Evolutionary conservation across 2,888 invertebrate species (phyloP).

Genomic region (Lasius fuliginosus): DNA sequence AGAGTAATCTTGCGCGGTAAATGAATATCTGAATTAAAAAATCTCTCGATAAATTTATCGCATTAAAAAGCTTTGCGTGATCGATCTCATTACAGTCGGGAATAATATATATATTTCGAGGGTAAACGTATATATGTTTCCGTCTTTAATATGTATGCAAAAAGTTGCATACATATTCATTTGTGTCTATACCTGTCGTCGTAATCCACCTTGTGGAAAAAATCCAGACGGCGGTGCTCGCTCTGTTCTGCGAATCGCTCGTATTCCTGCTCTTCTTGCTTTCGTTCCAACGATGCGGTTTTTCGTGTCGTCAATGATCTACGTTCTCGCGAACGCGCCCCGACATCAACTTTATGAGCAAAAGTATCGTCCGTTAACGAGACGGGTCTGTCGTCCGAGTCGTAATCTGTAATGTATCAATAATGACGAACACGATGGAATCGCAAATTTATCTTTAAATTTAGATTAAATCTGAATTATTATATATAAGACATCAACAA

Average conservation of each 20-base stretch:
- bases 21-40: not conserved
- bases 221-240: conserved; percentile 58
- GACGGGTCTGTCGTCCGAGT: conserved; percentile 68
- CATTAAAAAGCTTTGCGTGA: not conserved
- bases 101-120: not conserved
- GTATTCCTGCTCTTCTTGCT: conserved; percentile 59
- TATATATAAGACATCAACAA: not conserved
- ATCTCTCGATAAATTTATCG: not conserved
- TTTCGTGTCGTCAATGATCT: conserved; percentile 78
- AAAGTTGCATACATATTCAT: not conserved
- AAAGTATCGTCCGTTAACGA: conserved; percentile 75
- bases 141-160: not conserved
- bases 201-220: conserved; percentile 60
- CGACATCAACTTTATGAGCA: conserved; percentile 72
- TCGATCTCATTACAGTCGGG: not conserved
- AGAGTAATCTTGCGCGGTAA: not conserved
- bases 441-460: not conserved
- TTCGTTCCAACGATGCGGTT: conserved; percentile 66
- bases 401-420: conserved; percentile 74
- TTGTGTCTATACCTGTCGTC: conserved; percentile 63
- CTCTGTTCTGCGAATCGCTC: conserved; percentile 68
- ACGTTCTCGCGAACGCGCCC: conserved; percentile 73
- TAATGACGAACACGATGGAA: conserved; percentile 13
- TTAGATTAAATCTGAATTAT: not conserved
- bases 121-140: not conserved